phyloP scores from a whole-genome alignment of 2,797 vertebrate species.

The Lophotriccus pileatus region DNA sequence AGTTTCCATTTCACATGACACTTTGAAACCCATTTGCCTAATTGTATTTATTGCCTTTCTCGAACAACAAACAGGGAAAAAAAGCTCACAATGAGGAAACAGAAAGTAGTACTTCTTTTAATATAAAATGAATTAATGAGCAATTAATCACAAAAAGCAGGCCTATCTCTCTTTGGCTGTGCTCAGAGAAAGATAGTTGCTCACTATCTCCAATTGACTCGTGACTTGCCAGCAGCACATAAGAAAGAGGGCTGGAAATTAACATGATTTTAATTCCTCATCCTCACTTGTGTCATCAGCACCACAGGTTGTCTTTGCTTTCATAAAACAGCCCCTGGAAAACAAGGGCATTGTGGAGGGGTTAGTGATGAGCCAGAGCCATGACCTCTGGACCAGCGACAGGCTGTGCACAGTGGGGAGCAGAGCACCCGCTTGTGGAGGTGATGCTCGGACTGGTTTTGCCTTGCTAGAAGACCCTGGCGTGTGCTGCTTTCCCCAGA shows the following conservation, averaged over 20 bases:
- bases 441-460: accelerated
- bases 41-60: slow-evolving; percentile 1
- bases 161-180: not conserved
- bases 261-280: not conserved
- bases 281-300: not conserved
- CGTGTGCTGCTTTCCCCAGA: not conserved
- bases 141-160: slow-evolving; percentile 15
- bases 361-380: not conserved
- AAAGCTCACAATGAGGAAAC: not conserved
- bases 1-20: slow-evolving; percentile 21
- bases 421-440: accelerated
- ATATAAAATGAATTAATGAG: slow-evolving; percentile 34
- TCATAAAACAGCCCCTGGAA: not conserved
- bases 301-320: not conserved
- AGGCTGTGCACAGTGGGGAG: accelerated
- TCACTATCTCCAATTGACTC: not conserved
- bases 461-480: not conserved
- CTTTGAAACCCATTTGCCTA: slow-evolving; percentile 20
- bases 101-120: not conserved
- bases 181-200: not conserved
- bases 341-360: accelerated
- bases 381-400: not conserved
- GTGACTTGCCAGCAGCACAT: accelerated
- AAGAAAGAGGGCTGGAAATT: not conserved
- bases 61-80: not conserved